Evolutionary conservation across 1,140 invertebrate genomes (phyloP), one percentile per base, ranked within the genome.

Genomic region (Dinoponera quadriceps): DNA sequence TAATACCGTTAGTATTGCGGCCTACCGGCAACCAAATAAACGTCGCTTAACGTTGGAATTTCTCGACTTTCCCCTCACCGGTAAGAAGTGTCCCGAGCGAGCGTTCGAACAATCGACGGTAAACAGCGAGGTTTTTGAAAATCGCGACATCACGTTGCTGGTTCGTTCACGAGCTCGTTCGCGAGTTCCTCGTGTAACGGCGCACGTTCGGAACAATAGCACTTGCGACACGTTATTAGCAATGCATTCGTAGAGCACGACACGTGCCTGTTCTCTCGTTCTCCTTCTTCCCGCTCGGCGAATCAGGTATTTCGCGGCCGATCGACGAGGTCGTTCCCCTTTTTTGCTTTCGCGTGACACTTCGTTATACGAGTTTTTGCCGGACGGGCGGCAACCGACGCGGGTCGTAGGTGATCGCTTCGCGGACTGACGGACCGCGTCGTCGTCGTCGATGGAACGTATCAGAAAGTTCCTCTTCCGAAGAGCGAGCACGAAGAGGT

Each of bases 191-290:
- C n/a, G 48, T 29, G 38, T n/a, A 63, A 25, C 25, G 3, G 48
- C 69, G 3, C 22, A 38, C 68, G 71, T 25, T 33, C 51, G 16
- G n/a, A 16, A 81, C 82, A 82, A 87, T 82, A 68, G 54, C 55
- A 48, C 54, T 85, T 88, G 77, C 87, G 68, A 84, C 86, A 88
- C n/a, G 74, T 63, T 48, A 87, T 88, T 80, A 85, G 83, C 66
- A 72, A 85, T 44, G n/a, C 54, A 59, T 71, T 80, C 51, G 29
- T 71, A 20, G 57, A 80, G 55, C 62, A 20, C 48, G 60, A 80
- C 63, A 71, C 65, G 65, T 80, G 33, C 63, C 51, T 57, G 69
- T 44, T 57, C 60, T 29, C 65, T 38, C 14, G 25, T 33, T 63
- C 62, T 38, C 68, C 20, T 51, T n/a, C n/a, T 72, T 82, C 54